These are phyloP conservation scores for Pelmatolapia mariae DNA, from an alignment of 2,113 vertebrate species.

Conservation along the genomic window DNA sequence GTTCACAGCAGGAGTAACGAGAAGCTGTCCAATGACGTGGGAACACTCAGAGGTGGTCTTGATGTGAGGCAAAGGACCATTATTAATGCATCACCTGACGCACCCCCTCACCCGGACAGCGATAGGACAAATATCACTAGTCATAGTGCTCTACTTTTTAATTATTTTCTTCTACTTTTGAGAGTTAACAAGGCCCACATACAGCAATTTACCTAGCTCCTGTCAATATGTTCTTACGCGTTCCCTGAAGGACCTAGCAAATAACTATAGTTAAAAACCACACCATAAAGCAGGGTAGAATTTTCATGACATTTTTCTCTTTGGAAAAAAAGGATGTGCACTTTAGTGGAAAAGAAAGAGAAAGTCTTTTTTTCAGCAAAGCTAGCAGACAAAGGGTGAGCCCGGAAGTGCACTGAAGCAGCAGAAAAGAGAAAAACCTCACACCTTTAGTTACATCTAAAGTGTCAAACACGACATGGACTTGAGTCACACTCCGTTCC, in stretches of 20 bases:
- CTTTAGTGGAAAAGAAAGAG: neutral
- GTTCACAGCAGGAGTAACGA: neutral
- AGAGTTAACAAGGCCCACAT: neutral
- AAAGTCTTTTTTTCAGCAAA: neutral
- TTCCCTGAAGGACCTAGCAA: neutral
- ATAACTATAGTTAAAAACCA: neutral
- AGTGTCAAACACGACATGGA: neutral
- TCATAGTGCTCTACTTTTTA: neutral
- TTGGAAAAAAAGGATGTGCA: neutral
- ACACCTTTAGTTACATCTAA: neutral
- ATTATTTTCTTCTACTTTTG: neutral
- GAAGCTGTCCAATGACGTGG: neutral
- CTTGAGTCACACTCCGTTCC: neutral
- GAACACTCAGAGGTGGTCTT: neutral
- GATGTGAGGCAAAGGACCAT: conserved; percentile 11
- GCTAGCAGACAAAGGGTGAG: neutral
- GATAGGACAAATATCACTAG: neutral
- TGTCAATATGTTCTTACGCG: neutral
- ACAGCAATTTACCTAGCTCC: neutral
- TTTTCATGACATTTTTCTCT: neutral
- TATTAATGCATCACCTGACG: conserved; percentile 16
- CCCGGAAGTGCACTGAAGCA: neutral
- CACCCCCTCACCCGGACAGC: neutral
- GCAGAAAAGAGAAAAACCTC: neutral
- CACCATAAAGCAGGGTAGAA: neutral